These are phyloP conservation scores for Tokudaia muenninki DNA, from an alignment of 2,797 vertebrate species.

Conservation along the genomic window DNA sequence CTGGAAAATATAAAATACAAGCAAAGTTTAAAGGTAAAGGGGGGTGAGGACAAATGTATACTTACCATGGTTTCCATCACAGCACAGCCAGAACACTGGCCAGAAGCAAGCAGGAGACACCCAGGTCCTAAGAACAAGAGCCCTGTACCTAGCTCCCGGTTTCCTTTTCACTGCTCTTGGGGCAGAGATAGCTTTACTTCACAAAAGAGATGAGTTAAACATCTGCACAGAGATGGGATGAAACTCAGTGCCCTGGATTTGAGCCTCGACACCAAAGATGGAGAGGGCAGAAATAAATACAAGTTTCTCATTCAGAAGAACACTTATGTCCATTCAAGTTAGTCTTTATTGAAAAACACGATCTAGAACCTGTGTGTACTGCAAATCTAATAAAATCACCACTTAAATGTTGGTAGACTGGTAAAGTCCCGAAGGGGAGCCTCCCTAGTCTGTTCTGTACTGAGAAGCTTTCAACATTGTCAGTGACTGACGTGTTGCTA, in stretches of 20 bases:
- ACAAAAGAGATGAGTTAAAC: not conserved
- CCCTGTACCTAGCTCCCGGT: not conserved
- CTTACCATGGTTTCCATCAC: not conserved
- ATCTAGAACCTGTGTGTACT: not conserved
- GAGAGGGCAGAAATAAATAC: not conserved
- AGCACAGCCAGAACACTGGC: not conserved
- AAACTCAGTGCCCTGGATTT: not conserved
- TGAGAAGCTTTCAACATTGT: not conserved
- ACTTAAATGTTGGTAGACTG: not conserved
- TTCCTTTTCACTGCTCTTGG: not conserved
- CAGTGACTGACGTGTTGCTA: not conserved
- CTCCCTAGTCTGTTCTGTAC: not conserved
- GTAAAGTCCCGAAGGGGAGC: not conserved
- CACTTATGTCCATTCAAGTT: not conserved
- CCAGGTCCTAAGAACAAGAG: not conserved
- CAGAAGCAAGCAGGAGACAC: not conserved
- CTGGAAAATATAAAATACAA: slow-evolving; percentile 29
- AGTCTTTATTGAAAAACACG: not conserved
- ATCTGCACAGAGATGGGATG: not conserved
- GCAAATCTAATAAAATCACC: slow-evolving; percentile 13
- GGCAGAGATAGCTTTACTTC: not conserved
- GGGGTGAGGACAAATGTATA: not conserved
- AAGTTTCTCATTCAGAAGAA: not conserved
- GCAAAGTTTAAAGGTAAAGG: slow-evolving; percentile 23
- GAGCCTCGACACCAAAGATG: not conserved